Percentiles rank a stretch among this genome's conserved stretches.
Conservation (phyloP, 2,797 vertebrate species). For the Iguana delicatissima region DNA sequence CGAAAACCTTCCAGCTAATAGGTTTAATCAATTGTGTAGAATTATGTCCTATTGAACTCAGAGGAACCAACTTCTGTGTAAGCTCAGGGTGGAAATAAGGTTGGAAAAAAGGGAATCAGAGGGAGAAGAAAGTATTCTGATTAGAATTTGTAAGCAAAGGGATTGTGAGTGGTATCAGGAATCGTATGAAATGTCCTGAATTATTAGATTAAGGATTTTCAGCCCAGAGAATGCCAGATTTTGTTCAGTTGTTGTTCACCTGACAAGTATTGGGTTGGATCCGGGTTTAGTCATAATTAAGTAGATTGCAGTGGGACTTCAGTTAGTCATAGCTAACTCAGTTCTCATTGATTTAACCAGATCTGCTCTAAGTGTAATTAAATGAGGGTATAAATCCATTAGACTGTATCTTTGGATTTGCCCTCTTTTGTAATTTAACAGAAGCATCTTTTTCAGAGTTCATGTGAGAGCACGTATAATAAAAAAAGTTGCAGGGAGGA, state of each 20-base stretch:
- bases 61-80: no score
- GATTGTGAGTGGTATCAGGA: neutral
- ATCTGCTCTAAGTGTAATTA: neutral
- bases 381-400: no score
- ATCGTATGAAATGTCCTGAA: neutral
- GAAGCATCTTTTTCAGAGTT: neutral
- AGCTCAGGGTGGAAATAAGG: neutral
- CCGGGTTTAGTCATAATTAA: neutral
- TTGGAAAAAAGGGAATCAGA: neutral
- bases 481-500: neutral
- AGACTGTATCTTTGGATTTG: neutral
- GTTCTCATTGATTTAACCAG: neutral
- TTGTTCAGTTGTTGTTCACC: neutral
- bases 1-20: neutral
- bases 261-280: neutral
- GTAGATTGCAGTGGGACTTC: neutral
- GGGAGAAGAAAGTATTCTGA: neutral
- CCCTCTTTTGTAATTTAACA: neutral
- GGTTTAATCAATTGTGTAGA: no score
- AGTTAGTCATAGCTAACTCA: neutral
- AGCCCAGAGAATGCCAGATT: neutral
- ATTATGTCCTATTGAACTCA: no score
- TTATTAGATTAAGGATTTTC: neutral
- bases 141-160: neutral
- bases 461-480: neutral